phyloP scores from a whole-genome alignment of 2,888 invertebrate species.

The Coenonympha arcania region DNA sequence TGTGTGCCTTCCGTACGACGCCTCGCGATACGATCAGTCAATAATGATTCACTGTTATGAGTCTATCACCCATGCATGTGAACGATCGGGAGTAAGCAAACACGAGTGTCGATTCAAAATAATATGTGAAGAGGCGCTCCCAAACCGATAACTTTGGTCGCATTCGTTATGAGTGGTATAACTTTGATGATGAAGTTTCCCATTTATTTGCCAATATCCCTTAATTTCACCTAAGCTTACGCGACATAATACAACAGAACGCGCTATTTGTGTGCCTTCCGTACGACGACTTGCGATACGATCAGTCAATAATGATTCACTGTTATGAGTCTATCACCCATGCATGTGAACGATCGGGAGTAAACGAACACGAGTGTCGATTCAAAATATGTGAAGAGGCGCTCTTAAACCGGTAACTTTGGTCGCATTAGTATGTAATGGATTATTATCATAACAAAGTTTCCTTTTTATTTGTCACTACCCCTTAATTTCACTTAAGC shows the following conservation, averaged over 20 bases:
- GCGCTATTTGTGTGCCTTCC: constrained; percentile 39
- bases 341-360: constrained; percentile 20
- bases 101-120: constrained; percentile 40
- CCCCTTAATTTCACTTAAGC: no score
- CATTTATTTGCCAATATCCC: no score
- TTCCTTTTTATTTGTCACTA: no score
- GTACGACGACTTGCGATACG: constrained; percentile 41
- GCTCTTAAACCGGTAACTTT: constrained; percentile 70
- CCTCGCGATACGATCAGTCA: constrained; percentile 51
- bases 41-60: constrained; percentile 53
- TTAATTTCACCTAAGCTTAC: no score
- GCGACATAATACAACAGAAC: no score
- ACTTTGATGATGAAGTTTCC: no score
- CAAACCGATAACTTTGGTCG: constrained; percentile 71
- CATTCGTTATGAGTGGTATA: no score
- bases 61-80: constrained; percentile 30
- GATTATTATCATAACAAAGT: no score
- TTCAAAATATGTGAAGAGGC: constrained; percentile 53
- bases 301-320: constrained; percentile 58
- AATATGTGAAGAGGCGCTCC: constrained; percentile 60
- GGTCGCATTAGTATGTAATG: no score
- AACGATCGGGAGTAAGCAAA: constrained; percentile 20
- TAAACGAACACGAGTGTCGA: constrained; percentile 32
- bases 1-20: constrained; percentile 40
- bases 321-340: constrained; percentile 38